These are phyloP conservation scores for Ophraella communa DNA, from an alignment of 2,888 invertebrate genomes.

Conservation along the genomic window DNA sequence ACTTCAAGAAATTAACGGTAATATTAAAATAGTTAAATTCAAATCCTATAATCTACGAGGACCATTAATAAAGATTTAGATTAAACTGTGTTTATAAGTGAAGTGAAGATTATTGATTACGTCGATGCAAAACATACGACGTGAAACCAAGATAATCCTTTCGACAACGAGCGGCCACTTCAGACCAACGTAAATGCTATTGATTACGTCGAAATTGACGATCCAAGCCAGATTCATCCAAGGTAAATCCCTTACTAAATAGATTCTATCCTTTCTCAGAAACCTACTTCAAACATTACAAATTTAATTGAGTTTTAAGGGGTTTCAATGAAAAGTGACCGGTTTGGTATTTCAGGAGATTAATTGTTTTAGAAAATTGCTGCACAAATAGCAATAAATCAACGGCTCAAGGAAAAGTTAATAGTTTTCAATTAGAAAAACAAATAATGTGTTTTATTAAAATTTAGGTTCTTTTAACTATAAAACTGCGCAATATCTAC, in stretches of 20 bases:
- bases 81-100: constrained; percentile 4
- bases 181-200: constrained; percentile 40
- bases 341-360: background rate
- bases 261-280: constrained; percentile 10
- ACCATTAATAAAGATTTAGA: constrained; percentile 20
- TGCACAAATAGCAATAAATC: no score
- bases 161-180: constrained; percentile 15
- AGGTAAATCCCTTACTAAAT: constrained; percentile 37
- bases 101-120: constrained; percentile 15
- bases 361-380: background rate
- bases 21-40: no score
- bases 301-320: constrained; percentile 28
- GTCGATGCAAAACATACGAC: constrained; percentile 13
- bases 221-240: constrained; percentile 33
- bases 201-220: constrained; percentile 44
- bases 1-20: no score
- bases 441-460: no score
- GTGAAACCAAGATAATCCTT: constrained; percentile 4
- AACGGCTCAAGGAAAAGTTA: no score
- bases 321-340: background rate
- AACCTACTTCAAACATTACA: constrained; percentile 19
- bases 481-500: no score
- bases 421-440: no score
- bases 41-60: background rate
- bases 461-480: no score